Percentiles rank a stretch among this genome's conserved stretches.
Conservation (phyloP, 2,113 vertebrate species). For the Stegostoma tigrinum region DNA sequence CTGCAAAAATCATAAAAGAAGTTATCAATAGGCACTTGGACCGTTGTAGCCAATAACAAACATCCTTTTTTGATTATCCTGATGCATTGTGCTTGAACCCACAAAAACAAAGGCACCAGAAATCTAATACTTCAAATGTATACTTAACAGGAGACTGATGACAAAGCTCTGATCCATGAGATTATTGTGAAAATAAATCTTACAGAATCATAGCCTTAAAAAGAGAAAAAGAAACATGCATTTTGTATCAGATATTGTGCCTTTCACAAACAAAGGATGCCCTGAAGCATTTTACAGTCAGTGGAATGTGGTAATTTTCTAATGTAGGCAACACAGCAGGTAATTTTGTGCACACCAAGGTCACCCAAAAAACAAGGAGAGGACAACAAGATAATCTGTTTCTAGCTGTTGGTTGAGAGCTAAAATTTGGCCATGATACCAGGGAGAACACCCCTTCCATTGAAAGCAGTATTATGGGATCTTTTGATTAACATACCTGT, state of each 20-base stretch:
- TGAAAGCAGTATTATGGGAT: not conserved
- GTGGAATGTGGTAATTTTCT: not conserved
- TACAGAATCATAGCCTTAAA: not conserved
- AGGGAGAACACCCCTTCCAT: not conserved
- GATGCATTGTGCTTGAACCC: not conserved
- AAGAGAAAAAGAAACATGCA: not conserved
- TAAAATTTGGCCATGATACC: not conserved
- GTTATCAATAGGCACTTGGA: not conserved
- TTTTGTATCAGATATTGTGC: not conserved
- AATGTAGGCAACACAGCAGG: not conserved
- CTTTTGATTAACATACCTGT: not conserved
- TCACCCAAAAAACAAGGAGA: not conserved
- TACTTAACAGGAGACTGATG: not conserved
- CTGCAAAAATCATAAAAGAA: not conserved
- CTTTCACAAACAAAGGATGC: not conserved
- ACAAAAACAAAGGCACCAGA: not conserved
- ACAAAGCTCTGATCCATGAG: not conserved
- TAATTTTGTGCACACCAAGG: not conserved
- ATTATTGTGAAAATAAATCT: not conserved
- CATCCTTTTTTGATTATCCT: not conserved
- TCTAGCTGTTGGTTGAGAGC: not conserved
- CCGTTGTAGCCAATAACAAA: not conserved
- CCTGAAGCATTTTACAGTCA: not conserved
- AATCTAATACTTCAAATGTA: not conserved
- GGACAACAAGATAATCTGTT: not conserved